phyloP scores from a whole-genome alignment of 2,113 vertebrate species.

The Podarcis cretensis region DNA sequence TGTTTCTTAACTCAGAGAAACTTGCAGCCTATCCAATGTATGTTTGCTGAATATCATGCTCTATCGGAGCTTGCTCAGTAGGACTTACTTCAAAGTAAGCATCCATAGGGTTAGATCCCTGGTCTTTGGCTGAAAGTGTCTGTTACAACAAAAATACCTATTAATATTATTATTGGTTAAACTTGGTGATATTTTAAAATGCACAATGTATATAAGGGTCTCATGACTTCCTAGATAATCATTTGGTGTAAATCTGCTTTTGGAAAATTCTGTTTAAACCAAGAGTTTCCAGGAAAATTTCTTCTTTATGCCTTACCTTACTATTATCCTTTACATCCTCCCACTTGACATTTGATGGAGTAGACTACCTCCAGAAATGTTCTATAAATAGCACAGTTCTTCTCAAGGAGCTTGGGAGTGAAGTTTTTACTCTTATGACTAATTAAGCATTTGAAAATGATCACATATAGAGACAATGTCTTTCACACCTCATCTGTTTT shows the following conservation, averaged over 20 bases:
- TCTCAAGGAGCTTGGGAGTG: constrained; percentile 13
- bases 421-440: constrained; percentile 29
- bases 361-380: constrained; percentile 4
- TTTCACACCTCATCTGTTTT: constrained; percentile 52
- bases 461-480: constrained; percentile 6
- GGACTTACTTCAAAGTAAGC: neutral
- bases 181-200: too few species aligned
- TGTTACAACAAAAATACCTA: too few species aligned
- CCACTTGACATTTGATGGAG: neutral
- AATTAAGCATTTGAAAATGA: constrained; percentile 43
- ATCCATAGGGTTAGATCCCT: neutral
- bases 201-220: neutral
- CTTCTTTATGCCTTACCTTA: neutral
- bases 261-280: neutral
- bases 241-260: neutral
- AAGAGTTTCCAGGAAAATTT: neutral
- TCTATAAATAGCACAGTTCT: constrained; percentile 5
- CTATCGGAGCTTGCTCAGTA: neutral
- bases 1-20: neutral
- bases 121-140: too few species aligned
- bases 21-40: neutral
- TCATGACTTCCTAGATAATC: neutral
- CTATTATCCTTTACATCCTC: constrained; percentile 1
- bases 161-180: too few species aligned
- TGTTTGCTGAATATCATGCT: neutral